Base-by-base conservation (phyloP, 2,797 vertebrate species). In the Ispidina lecontei region DNA sequence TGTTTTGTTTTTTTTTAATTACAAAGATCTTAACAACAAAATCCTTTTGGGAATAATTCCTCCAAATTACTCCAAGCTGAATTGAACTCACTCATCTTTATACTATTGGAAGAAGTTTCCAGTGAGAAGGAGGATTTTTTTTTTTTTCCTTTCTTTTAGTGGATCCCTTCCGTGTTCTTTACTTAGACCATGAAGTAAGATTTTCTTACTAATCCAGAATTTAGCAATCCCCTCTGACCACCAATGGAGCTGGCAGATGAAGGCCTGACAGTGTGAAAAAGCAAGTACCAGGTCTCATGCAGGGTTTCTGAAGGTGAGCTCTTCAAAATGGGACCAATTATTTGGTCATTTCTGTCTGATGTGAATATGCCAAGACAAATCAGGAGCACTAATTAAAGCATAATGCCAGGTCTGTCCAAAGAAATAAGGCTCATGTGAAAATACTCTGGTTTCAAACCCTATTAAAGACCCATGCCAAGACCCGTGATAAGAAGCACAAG, bases 271-370 rank as follows among this genome's bases (percentile, higher is more conserved):
- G 37, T 1, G 10, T 29, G 69, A 59, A 83, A 33, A 62, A 43
- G 41, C 33, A 94, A 87, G 60, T 7, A 75, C 29, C 47, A 46
- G 49, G 47, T 75, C 52, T 87, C 84, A 52, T 0, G 8, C 1
- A 2, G 80, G 0, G 0, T 31, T 62, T 89, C 77, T 74, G 74
- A 91, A 84, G 71, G 78, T 29, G 71, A 93, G 60, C 33, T 79
- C 77, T 70, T 49, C 41, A 71, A 94, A 94, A 79, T 4, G 21
- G 72, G 84, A 74, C 63, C 80, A 86, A 67, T 81, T 83, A 86
- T 51, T 92, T 59, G 90, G 74, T 78, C 90, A 90, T 68, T 89
- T 90, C 33, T 87, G 37, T 46, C 56, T 43, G 49, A 77, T 62
- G 60, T 41, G 69, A 46, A 64, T 4, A 6, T 29, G 72, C 44